Percentiles rank a stretch among this genome's conserved stretches.
Evolutionary conservation across 92 coral and sea anemone species (phyloP).

Genomic region (Zoanthus gigantus): DNA sequence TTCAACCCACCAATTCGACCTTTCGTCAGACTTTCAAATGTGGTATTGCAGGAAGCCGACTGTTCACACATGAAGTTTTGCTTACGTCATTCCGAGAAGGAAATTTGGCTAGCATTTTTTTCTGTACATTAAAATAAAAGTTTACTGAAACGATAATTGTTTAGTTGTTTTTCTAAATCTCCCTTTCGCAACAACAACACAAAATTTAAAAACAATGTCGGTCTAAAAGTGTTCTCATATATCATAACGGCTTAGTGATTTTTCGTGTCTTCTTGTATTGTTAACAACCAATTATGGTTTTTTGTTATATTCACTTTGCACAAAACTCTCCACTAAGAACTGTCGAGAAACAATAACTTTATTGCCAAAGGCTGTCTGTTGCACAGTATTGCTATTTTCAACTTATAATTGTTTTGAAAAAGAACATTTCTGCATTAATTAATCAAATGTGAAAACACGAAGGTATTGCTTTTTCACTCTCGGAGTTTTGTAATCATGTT

Average conservation of each 20-base stretch:
- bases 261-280: neutral
- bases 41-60: slow-evolving; percentile 20
- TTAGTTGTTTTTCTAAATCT: neutral
- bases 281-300: neutral
- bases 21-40: slow-evolving; percentile 12
- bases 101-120: neutral
- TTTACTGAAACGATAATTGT: neutral
- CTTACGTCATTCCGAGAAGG: neutral
- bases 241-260: neutral
- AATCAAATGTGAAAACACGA: neutral
- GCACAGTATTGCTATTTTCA: slow-evolving; percentile 11
- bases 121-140: neutral
- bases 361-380: slow-evolving; percentile 12
- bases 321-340: neutral
- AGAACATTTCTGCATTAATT: slow-evolving; percentile 21
- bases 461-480: neutral
- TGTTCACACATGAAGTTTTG: neutral
- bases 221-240: neutral
- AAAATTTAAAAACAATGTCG: neutral
- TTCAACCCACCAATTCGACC: slow-evolving; percentile 34
- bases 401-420: slow-evolving; percentile 18
- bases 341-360: neutral
- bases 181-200: neutral
- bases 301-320: neutral
- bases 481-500: neutral